Evolutionary conservation across 1,140 invertebrate genomes (phyloP).

Genomic region (Littorina saxatilis): DNA sequence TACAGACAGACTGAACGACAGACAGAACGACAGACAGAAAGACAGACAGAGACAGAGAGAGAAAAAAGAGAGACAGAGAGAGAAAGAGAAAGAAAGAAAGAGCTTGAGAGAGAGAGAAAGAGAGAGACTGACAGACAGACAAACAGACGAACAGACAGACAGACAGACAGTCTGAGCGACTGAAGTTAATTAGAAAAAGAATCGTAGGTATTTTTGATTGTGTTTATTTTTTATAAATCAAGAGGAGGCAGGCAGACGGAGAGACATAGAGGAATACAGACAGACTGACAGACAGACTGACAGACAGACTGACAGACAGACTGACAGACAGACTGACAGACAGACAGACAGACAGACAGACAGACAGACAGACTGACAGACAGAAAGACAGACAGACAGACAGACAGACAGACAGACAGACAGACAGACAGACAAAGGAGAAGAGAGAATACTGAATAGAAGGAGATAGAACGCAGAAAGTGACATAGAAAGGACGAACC

Average conservation of each 20-base stretch:
- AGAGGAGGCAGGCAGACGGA: background rate
- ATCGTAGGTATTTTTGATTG: no score
- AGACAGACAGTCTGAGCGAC: constrained; percentile 25
- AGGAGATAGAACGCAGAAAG: background rate
- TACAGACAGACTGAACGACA: no score
- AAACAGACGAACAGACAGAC: no score
- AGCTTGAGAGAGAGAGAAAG: no score
- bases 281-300: background rate
- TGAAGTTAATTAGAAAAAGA: no score
- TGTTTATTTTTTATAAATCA: no score
- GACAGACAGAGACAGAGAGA: no score
- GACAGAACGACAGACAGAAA: no score
- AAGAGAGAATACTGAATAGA: background rate
- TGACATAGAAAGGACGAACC: background rate
- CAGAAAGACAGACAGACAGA: no score
- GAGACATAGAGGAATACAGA: background rate
- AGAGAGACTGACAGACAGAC: no score
- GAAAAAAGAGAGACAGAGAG: no score
- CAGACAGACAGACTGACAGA: constrained; percentile 21
- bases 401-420: constrained; percentile 25
- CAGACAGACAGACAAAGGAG: constrained; percentile 8
- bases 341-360: background rate
- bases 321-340: background rate
- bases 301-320: background rate
- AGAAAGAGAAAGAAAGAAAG: background rate